Percentiles rank a stretch among this genome's conserved stretches.
Conservation (phyloP, 2,797 vertebrate species). For the Acipenser oxyrinchus region DNA sequence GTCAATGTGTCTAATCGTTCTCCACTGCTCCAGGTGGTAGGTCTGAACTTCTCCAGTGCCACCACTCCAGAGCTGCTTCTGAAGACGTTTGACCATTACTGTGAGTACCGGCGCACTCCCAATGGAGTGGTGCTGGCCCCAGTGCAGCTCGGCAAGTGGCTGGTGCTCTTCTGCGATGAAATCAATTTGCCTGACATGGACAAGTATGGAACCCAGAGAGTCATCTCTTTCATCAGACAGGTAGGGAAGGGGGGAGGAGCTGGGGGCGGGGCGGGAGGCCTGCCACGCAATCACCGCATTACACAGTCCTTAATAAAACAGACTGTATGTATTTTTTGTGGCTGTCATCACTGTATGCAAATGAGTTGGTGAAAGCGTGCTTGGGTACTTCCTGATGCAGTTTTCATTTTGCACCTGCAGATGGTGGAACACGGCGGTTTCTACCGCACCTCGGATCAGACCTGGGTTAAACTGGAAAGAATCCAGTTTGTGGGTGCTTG, state of each 20-base stretch:
- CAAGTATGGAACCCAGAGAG: conserved; percentile 94
- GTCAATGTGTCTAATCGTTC: no score
- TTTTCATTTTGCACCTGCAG: conserved; percentile 40
- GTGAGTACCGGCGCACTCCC: conserved; percentile 90
- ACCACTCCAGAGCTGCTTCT: conserved; percentile 93
- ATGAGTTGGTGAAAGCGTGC: not conserved
- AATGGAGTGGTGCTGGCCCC: conserved; percentile 91
- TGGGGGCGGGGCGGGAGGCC: no score
- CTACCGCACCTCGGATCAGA: conserved; percentile 95
- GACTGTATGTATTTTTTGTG: no score
- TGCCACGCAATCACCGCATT: no score
- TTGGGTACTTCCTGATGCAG: not conserved
- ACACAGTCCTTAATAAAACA: no score
- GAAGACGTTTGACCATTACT: conserved; percentile 98
- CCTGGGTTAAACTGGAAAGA: conserved; percentile 96
- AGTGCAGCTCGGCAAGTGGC: conserved; percentile 94
- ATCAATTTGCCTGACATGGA: conserved; percentile 99
- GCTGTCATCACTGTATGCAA: no score
- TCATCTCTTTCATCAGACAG: conserved; percentile 98
- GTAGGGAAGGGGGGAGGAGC: conserved; percentile 37
- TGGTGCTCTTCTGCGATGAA: conserved; percentile 96
- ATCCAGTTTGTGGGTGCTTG: conserved; percentile 98
- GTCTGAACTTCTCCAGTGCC: conserved; percentile 96
- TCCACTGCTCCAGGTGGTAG: conserved; percentile 74
- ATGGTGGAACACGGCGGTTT: conserved; percentile 99